phyloP scores from a whole-genome alignment of 2,113 vertebrate genomes.

The Macaca mulatta region DNA sequence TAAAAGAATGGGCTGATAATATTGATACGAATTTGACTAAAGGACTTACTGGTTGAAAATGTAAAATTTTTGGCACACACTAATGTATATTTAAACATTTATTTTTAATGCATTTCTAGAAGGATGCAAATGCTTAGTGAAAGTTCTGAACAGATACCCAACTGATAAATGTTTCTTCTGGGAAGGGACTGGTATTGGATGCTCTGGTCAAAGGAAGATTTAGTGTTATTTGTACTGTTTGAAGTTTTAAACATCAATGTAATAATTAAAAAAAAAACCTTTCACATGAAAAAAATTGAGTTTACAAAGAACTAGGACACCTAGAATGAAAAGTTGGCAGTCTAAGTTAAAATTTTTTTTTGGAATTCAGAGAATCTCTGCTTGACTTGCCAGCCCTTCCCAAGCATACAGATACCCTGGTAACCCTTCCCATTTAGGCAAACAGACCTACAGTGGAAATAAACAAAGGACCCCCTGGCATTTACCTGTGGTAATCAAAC shows the following conservation, averaged over 20 bases:
- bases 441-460: not conserved
- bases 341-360: not conserved
- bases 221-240: not conserved
- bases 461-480: not conserved
- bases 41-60: not conserved
- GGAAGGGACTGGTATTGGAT: not conserved
- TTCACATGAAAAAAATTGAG: not conserved
- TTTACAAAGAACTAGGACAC: not conserved
- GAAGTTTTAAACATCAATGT: not conserved
- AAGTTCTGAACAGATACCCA: not conserved
- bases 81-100: not conserved
- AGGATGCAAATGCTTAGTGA: not conserved
- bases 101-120: not conserved
- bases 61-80: not conserved
- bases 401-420: not conserved
- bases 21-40: not conserved
- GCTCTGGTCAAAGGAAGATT: not conserved
- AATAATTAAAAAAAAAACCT: not conserved
- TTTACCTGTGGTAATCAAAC: not conserved
- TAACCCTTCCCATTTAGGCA: not conserved
- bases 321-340: not conserved
- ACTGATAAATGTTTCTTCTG: not conserved
- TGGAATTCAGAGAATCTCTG: not conserved
- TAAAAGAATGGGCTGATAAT: not conserved
- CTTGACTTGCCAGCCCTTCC: not conserved